Percentiles rank a stretch among this genome's conserved stretches.
Conservation (phyloP, 2,888 invertebrate species). For the Harmothoe impar region DNA sequence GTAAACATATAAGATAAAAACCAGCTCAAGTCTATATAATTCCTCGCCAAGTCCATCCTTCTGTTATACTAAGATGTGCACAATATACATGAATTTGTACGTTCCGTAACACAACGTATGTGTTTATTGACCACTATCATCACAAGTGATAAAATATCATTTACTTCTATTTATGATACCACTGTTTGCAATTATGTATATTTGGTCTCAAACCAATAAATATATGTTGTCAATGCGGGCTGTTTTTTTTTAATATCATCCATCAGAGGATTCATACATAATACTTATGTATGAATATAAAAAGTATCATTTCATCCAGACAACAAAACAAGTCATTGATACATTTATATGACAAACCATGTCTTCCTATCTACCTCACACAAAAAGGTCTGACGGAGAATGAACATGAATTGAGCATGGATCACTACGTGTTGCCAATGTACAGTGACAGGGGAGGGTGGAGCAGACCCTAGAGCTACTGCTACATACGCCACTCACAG, state of each 20-base stretch:
- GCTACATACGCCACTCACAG: background rate
- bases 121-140: background rate
- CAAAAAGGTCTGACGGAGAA: constrained; percentile 3
- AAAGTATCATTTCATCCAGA: background rate
- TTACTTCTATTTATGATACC: background rate
- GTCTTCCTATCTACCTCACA: constrained; percentile 7
- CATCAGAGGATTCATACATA: background rate
- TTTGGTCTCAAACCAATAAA: too few relatives aligned
- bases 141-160: background rate
- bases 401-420: constrained; percentile 22
- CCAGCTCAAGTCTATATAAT: background rate
- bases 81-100: background rate
- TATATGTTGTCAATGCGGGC: too few relatives aligned
- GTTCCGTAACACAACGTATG: background rate
- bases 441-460: background rate
- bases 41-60: too few relatives aligned
- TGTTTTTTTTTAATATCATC: too few relatives aligned
- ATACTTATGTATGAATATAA: background rate
- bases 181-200: background rate
- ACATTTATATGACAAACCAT: background rate
- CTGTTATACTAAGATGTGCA: background rate
- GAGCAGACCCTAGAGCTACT: background rate
- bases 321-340: background rate
- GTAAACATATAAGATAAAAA: background rate
- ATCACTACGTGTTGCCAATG: background rate